Evolutionary conservation across 2,113 vertebrate species (phyloP).

Genomic region (Clupea harengus): DNA sequence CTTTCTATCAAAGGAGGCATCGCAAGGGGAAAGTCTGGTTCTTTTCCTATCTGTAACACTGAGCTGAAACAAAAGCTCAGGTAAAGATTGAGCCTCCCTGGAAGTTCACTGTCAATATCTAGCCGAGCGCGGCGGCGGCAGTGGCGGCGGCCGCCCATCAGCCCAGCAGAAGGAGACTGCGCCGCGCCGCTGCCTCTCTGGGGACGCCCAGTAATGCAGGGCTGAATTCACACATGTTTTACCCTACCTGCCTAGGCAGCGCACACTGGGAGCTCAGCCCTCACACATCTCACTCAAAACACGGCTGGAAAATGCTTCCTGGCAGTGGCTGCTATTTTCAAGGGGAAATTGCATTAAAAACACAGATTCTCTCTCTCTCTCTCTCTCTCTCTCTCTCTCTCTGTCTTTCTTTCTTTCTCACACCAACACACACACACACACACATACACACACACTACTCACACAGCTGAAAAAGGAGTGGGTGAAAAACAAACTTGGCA

Average conservation of each 20-base stretch:
- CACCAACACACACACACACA: background rate
- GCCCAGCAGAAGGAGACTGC: slow-evolving; percentile 61
- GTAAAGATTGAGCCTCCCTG: slow-evolving; percentile 51
- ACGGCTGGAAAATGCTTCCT: slow-evolving; percentile 46
- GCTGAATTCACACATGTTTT: slow-evolving; percentile 47
- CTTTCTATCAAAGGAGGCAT: background rate
- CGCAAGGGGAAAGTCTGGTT: background rate
- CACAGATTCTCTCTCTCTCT: background rate
- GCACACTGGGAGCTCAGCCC: slow-evolving; percentile 42
- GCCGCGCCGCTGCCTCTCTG: slow-evolving; percentile 48
- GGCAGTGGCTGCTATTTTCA: slow-evolving; percentile 35
- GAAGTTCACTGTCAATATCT: slow-evolving; percentile 72
- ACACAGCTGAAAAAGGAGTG: no score
- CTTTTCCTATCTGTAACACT: slow-evolving; percentile 30
- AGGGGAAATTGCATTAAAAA: slow-evolving; percentile 22
- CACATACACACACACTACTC: no score
- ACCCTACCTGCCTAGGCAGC: slow-evolving; percentile 24
- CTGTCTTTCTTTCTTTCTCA: background rate
- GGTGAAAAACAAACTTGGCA: no score
- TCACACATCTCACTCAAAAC: slow-evolving; percentile 19
- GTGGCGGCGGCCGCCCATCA: slow-evolving; percentile 66
- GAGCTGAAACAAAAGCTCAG: slow-evolving; percentile 45
- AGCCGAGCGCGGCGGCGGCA: slow-evolving; percentile 64
- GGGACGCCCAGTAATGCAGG: slow-evolving; percentile 49
- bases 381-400: no score